Conservation (phyloP, 2,888 invertebrate genomes). For the Dasypolia templi region DNA sequence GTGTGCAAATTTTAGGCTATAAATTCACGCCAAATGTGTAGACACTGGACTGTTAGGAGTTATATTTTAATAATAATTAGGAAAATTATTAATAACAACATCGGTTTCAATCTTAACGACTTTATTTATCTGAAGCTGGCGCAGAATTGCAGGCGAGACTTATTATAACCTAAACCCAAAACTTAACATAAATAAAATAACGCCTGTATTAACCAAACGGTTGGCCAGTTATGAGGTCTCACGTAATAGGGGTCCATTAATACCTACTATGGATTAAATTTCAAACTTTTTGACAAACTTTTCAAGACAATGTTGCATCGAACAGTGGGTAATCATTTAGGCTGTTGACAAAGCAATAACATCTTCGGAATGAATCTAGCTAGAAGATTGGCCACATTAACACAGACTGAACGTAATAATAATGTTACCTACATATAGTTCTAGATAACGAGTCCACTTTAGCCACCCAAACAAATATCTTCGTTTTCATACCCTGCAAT, state of each 20-base stretch:
- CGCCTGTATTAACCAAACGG: background rate
- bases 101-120: background rate
- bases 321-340: background rate
- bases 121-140: conserved; percentile 1
- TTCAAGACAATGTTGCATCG: background rate
- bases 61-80: conserved; percentile 46
- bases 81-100: conserved; percentile 17
- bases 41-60: background rate
- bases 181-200: too few species aligned
- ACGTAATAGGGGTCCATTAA: too few species aligned
- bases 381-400: background rate
- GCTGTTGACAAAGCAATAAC: background rate
- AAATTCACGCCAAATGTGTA: conserved; percentile 43
- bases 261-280: too few species aligned
- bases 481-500: background rate
- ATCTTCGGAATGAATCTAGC: background rate
- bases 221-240: too few species aligned
- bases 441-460: background rate
- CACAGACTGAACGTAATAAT: background rate
- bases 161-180: background rate
- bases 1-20: conserved; percentile 36
- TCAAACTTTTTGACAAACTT: background rate
- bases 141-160: background rate
- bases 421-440: background rate
- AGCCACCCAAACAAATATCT: background rate